Evolutionary conservation across 2,888 invertebrate genomes (phyloP), one percentile per base, ranked within the genome.

Genomic region (Mesoligia furuncula): DNA sequence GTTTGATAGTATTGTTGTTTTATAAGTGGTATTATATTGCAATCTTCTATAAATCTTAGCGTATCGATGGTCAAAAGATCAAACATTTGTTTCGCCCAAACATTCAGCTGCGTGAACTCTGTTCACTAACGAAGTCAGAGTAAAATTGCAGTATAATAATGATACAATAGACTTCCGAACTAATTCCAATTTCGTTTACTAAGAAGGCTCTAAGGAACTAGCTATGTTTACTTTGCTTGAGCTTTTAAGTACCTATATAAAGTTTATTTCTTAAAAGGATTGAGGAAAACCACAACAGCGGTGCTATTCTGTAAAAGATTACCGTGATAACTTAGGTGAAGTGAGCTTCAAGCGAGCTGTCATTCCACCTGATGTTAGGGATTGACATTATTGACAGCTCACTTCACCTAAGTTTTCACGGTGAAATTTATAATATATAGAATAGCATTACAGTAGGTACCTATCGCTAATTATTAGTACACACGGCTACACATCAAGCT

Each of bases 1-100:
- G 59, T 73, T 67, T 73, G 75, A 75, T 84, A 70, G 75, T 74
- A 64, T 76, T 69, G 65, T 73, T 70, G 78, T 77, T 78, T 72
- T 65, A 7, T 76, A 67, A 76, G 71, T 76, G 54, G 48, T 75
- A 20, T 36, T 36, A 13, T 13, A 24, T 62, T 36, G 36, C 5
- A 36, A 36, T 36, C 0, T 36, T 20, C 59, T 45, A 45, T 15
- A 45, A 45, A 15, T 61, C 1, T 36, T 62, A 2, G 62, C 24
- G 6, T 62, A 36, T 24, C 13, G 36, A 24, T 36, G 24, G 20
- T 36, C 24, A 36, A 62, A 24, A 62, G 4, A 36, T 36, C 20
- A 36, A 36, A 24, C 5, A 24, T 31, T 31, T 11, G 0, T 36
- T 62, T 62, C 5, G 36, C 24, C 11, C 24, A 24, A 62, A 36